Evolutionary conservation across 2,888 invertebrate genomes (phyloP).

Genomic region (Oscheius sp.): DNA sequence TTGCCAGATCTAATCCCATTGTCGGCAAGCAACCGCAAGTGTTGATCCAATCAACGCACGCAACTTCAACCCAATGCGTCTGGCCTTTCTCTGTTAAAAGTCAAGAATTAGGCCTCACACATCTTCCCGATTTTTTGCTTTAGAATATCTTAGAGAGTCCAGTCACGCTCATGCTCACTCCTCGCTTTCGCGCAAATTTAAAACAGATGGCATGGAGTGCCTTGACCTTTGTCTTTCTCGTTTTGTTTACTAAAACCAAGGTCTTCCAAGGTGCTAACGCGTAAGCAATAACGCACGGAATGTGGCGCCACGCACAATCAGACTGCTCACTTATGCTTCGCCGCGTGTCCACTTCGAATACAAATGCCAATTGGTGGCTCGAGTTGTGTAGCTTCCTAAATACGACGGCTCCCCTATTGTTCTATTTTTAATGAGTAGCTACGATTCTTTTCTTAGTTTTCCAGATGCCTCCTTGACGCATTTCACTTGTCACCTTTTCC

Average conservation of each 20-base stretch:
- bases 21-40: conserved; percentile 28
- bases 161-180: too few species aligned
- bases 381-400: background rate
- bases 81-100: background rate
- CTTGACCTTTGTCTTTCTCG: background rate
- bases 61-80: conserved; percentile 13
- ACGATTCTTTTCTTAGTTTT: too few species aligned
- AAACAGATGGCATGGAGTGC: background rate
- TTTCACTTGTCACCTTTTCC: too few species aligned
- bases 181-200: background rate
- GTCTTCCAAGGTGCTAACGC: conserved; percentile 13
- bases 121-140: background rate
- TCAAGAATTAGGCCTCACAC: background rate
- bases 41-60: conserved; percentile 26
- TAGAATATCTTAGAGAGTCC: background rate
- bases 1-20: conserved; percentile 24
- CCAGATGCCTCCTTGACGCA: background rate
- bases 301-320: conserved; percentile 25
- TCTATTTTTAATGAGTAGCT: background rate
- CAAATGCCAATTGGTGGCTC: conserved; percentile 28
- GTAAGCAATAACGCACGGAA: conserved; percentile 20
- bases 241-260: conserved; percentile 10
- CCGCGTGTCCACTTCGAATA: conserved; percentile 30
- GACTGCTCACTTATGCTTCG: conserved; percentile 29
- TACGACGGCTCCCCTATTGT: conserved; percentile 3